Conservation (phyloP, 2,888 invertebrate species). For the Teleiodes luculella region DNA sequence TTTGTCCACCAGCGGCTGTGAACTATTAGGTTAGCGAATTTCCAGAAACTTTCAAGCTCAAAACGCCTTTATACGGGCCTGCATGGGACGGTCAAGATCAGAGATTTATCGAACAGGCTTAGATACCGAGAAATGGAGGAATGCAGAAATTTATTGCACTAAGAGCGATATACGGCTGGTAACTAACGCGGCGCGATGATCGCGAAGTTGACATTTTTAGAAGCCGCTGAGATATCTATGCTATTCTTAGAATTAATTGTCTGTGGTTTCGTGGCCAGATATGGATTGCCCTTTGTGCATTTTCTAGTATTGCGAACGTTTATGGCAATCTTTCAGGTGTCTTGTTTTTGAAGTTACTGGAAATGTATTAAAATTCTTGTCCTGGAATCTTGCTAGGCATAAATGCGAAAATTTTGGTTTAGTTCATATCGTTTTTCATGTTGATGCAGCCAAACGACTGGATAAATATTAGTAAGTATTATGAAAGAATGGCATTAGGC, state of each 20-base stretch:
- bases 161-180: slow-evolving; percentile 14
- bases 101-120: slow-evolving; percentile 18
- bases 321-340: background rate
- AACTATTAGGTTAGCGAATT: no score
- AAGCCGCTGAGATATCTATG: background rate
- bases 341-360: background rate
- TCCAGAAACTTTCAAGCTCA: background rate
- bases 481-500: no score
- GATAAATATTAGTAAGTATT: no score
- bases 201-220: slow-evolving; percentile 4
- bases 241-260: background rate
- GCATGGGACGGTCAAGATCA: slow-evolving; percentile 14
- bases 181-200: slow-evolving; percentile 4
- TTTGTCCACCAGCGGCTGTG: no score
- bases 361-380: no score
- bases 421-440: no score
- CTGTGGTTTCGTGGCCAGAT: background rate
- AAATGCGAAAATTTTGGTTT: no score
- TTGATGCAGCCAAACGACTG: no score
- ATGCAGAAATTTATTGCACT: slow-evolving; percentile 18
- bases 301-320: background rate
- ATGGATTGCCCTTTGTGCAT: background rate
- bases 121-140: slow-evolving; percentile 18
- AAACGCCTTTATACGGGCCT: background rate
- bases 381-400: no score